Evolutionary conservation across 2,113 vertebrate genomes (phyloP).

Genomic region (Eidolon helvum): DNA sequence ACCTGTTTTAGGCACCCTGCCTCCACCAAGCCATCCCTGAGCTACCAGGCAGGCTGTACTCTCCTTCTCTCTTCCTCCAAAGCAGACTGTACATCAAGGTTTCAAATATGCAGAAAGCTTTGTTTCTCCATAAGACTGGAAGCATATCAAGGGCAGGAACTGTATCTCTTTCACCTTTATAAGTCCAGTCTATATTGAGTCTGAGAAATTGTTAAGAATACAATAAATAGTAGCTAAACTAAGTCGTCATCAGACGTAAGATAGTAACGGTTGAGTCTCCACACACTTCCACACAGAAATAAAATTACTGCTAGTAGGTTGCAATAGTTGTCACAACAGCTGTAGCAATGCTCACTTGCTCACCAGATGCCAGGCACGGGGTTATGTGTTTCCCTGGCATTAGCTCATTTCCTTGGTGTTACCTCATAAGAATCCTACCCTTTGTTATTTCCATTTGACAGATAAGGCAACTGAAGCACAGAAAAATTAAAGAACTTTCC

Average conservation of each 20-base stretch:
- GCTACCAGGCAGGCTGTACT: neutral
- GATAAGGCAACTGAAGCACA: neutral
- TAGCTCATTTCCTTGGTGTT: neutral
- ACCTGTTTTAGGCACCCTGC: neutral
- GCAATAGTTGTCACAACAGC: neutral
- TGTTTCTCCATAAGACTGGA: neutral
- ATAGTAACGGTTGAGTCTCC: neutral
- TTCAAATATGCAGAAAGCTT: neutral
- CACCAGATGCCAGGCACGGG: neutral
- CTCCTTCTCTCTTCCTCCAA: neutral
- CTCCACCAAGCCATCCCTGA: neutral
- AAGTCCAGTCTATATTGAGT: neutral
- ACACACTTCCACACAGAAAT: neutral
- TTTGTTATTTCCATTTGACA: neutral
- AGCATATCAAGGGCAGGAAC: neutral
- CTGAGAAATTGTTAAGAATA: neutral
- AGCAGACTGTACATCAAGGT: neutral
- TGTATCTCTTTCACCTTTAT: neutral
- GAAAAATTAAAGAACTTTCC: neutral
- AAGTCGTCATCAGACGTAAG: neutral
- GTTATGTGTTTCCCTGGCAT: neutral
- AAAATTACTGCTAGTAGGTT: neutral
- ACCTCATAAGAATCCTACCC: conserved; percentile 49
- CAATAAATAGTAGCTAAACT: neutral
- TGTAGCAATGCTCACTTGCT: too few relatives aligned